phyloP scores from a whole-genome alignment of 64 coral and sea anemone species.

The Montipora capricornis region DNA sequence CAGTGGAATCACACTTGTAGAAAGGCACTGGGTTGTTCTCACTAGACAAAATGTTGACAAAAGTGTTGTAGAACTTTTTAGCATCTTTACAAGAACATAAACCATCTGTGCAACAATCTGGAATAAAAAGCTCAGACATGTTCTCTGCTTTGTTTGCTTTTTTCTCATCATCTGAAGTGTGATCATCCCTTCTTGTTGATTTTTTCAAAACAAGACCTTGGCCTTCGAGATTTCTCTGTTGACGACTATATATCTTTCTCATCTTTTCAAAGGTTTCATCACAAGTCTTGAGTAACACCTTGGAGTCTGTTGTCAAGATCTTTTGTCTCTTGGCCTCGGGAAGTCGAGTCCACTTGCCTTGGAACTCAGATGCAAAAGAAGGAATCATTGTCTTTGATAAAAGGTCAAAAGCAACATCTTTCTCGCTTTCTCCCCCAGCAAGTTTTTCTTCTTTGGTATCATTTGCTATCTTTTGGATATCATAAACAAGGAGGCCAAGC shows the following conservation, averaged over 20 bases:
- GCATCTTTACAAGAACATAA: conserved; percentile 44
- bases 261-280: conserved; percentile 30
- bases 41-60: conserved; percentile 33
- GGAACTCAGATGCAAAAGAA: conserved; percentile 41
- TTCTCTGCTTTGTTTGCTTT: background rate
- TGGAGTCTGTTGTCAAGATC: conserved; percentile 45
- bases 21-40: conserved; percentile 53
- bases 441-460: background rate
- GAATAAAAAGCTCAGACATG: background rate
- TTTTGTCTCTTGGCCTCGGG: conserved; percentile 25
- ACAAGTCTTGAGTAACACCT: conserved; percentile 15
- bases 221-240: conserved; percentile 10
- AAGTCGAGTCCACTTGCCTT: conserved; percentile 36
- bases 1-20: conserved; percentile 22
- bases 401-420: conserved; percentile 18
- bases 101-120: conserved; percentile 16
- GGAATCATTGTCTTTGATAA: conserved; percentile 46
- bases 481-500: background rate
- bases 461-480: background rate
- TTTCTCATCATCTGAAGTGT: background rate
- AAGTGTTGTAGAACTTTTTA: conserved; percentile 32
- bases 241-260: conserved; percentile 24
- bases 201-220: background rate
- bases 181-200: background rate
- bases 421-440: background rate